Conservation (phyloP, 2,888 invertebrate species). For the Coenonympha arcania region DNA sequence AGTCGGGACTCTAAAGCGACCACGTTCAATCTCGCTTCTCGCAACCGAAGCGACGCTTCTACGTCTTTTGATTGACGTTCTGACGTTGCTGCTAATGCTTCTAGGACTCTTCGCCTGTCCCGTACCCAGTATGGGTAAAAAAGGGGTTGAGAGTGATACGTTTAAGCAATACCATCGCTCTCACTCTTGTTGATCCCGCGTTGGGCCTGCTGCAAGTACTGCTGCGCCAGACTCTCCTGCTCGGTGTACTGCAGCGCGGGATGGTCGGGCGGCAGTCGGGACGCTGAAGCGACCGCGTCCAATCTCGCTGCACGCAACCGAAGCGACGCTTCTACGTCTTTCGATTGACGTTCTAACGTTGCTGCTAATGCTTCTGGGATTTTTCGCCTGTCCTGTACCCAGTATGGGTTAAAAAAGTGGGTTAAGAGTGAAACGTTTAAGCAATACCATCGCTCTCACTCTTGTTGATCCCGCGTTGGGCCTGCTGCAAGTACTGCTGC, state of each 20-base stretch:
- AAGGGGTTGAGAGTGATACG: neutral
- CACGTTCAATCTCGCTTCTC: slow-evolving; percentile 50
- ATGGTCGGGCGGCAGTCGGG: slow-evolving; percentile 43
- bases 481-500: slow-evolving; percentile 39
- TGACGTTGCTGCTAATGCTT: slow-evolving; percentile 36
- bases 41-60: slow-evolving; percentile 46
- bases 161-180: no score
- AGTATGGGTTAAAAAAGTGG: slow-evolving; percentile 3
- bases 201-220: slow-evolving; percentile 36
- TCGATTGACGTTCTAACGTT: slow-evolving; percentile 35
- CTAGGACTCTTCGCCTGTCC: slow-evolving; percentile 46
- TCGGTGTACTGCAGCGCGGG: slow-evolving; percentile 43
- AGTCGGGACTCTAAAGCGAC: slow-evolving; percentile 45
- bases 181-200: no score
- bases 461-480: neutral
- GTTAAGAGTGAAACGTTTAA: no score
- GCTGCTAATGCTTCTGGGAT: slow-evolving; percentile 41
- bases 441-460: no score
- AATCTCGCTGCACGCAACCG: slow-evolving; percentile 53
- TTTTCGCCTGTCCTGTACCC: slow-evolving; percentile 51
- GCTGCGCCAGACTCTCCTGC: slow-evolving; percentile 43
- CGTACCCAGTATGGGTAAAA: slow-evolving; percentile 35
- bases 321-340: slow-evolving; percentile 42
- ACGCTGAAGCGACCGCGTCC: slow-evolving; percentile 44
- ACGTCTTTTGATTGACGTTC: slow-evolving; percentile 38